Percentiles rank a stretch among this genome's conserved stretches.
Conservation (phyloP, 2,797 vertebrate species). For the Neosalanx taihuensis region DNA sequence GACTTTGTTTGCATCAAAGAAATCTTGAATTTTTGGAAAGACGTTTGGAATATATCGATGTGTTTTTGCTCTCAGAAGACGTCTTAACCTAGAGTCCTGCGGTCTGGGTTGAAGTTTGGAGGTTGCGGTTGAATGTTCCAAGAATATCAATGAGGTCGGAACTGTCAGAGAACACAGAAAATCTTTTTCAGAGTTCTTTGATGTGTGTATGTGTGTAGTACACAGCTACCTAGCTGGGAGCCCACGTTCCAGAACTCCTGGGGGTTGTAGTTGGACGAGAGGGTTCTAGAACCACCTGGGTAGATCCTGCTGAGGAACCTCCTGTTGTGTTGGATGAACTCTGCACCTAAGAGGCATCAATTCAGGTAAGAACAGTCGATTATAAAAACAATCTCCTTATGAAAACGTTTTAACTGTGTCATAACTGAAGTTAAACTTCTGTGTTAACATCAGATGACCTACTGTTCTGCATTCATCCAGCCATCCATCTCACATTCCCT, state of each 20-base stretch:
- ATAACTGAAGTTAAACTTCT: not conserved
- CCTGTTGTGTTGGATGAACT: conserved; percentile 79
- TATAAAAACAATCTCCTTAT: too few species aligned
- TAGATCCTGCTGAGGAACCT: conserved; percentile 86
- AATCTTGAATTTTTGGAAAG: not conserved
- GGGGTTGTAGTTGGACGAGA: conserved; percentile 86
- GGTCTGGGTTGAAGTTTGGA: not conserved
- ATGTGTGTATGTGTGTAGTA: conserved; percentile 1
- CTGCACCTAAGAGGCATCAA: conserved; percentile 46
- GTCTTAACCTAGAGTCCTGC: not conserved
- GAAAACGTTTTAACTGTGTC: not conserved
- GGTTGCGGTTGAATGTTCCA: not conserved
- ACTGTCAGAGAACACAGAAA: not conserved
- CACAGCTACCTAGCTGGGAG: conserved; percentile 83
- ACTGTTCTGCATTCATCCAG: not conserved
- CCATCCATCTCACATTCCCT: not conserved
- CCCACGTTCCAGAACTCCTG: conserved; percentile 89
- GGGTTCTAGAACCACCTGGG: conserved; percentile 73
- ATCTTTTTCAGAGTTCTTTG: not conserved
- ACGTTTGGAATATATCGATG: not conserved
- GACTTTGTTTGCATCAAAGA: conserved; percentile 15
- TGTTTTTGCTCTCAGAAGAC: not conserved
- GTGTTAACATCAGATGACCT: not conserved
- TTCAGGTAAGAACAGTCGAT: not conserved
- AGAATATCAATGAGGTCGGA: not conserved